Percentiles rank a stretch among this genome's conserved stretches.
Conservation (phyloP, 2,888 invertebrate species). For the Mythimna albipuncta region DNA sequence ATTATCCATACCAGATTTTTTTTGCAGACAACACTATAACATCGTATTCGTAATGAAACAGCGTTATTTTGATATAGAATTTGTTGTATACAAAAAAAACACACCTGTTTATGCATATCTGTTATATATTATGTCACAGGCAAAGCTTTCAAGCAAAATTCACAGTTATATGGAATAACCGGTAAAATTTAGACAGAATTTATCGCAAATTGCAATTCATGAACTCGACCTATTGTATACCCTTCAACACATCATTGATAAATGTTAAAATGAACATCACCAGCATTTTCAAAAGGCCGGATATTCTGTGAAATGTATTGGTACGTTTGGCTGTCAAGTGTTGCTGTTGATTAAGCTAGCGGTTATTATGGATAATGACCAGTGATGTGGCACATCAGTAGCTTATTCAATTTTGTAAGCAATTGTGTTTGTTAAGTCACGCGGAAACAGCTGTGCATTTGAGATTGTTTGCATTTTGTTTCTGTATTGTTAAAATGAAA, state of each 20-base stretch:
- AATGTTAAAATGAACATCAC: conserved; percentile 3
- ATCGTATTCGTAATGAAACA: no score
- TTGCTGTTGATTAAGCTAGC: conserved; percentile 40
- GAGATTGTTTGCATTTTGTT: conserved; percentile 11
- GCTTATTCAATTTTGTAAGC: conserved; percentile 45
- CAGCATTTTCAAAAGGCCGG: conserved; percentile 19
- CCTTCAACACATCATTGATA: conserved; percentile 5
- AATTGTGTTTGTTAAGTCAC: conserved; percentile 34
- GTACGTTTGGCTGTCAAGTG: conserved; percentile 24
- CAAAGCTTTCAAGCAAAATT: background rate
- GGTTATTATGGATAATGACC: conserved; percentile 33
- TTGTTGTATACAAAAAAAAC: no score
- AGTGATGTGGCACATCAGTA: conserved; percentile 25
- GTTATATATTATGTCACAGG: background rate
- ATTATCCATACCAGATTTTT: no score
- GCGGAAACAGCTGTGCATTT: conserved; percentile 23
- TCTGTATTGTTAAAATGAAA: background rate
- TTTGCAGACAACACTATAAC: no score
- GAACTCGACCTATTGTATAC: background rate
- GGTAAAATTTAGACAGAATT: background rate
- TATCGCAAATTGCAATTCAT: background rate
- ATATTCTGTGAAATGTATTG: conserved; percentile 25
- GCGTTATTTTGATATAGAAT: no score
- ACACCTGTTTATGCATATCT: no score
- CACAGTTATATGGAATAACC: background rate